Evolutionary conservation across 2,113 vertebrate species (phyloP).

Genomic region (Phaethornis superciliosus): DNA sequence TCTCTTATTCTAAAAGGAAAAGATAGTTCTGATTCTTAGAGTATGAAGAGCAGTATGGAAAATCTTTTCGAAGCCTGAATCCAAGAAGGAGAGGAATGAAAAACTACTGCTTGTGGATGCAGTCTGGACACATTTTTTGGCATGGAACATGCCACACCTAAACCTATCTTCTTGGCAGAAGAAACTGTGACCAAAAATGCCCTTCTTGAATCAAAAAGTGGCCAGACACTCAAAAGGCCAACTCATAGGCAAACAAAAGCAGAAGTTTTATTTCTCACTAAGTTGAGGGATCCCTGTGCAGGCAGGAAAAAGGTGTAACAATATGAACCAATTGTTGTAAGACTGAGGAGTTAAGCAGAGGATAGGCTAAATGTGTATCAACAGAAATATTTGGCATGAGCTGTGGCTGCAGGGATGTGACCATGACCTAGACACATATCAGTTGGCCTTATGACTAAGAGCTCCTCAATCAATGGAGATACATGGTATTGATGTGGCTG

Average conservation of each 20-base stretch:
- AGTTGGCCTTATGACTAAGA: neutral
- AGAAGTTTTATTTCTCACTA: neutral
- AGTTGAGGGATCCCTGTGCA: neutral
- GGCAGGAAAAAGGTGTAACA: neutral
- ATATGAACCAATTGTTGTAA: neutral
- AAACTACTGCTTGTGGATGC: neutral
- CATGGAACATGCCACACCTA: neutral
- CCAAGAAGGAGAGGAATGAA: neutral
- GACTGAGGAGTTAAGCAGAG: neutral
- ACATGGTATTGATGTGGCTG: neutral
- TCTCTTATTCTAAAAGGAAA: neutral
- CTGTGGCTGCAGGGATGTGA: neutral
- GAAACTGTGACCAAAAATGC: neutral
- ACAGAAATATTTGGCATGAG: neutral
- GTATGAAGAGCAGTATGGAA: neutral
- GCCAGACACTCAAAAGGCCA: neutral
- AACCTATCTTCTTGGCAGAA: neutral
- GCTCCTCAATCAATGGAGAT: neutral
- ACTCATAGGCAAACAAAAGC: neutral
- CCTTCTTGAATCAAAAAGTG: neutral
- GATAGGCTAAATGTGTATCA: neutral
- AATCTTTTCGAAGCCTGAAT: neutral
- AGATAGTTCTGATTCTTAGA: neutral
- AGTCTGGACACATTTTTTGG: neutral
- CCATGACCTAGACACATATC: neutral